Percentiles rank a stretch among this genome's conserved stretches.
Evolutionary conservation across 2,888 invertebrate genomes (phyloP).

Genomic region (Phortica okadai): DNA sequence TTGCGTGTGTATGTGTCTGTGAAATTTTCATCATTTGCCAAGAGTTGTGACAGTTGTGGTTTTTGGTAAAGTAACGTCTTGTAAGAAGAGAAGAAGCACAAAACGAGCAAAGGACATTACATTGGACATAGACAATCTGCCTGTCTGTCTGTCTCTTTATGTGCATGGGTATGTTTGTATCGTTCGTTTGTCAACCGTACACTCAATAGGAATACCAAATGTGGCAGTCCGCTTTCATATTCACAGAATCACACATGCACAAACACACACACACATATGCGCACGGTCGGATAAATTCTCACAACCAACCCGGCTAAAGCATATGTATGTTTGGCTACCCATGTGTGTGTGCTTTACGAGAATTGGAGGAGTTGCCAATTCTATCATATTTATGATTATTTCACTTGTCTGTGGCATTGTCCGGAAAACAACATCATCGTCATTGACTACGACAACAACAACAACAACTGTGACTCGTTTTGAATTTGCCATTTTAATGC

Average conservation of each 20-base stretch:
- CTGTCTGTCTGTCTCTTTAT: not conserved
- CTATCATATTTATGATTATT: conserved; percentile 27
- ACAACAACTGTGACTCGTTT: not conserved
- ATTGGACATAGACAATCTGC: not conserved
- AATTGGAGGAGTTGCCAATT: conserved; percentile 8
- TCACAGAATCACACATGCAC: not conserved
- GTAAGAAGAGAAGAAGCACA: no score
- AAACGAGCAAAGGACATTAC: not conserved
- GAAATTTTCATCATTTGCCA: conserved; percentile 43
- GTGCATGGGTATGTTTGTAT: not conserved
- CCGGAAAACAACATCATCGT: conserved; percentile 5
- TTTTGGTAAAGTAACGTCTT: no score
- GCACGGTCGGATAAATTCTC: not conserved
- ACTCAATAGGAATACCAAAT: conserved; percentile 9
- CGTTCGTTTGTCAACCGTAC: not conserved
- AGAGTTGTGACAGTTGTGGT: not conserved
- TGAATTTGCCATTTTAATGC: conserved; percentile 1
- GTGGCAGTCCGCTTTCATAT: not conserved
- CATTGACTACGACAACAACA: not conserved
- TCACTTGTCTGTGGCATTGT: conserved; percentile 18
- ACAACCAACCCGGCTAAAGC: no score
- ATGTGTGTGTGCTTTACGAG: not conserved
- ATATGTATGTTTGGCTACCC: no score
- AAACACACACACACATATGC: not conserved
- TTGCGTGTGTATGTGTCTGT: conserved; percentile 42